Conservation (phyloP, 1,140 invertebrate genomes). For the Musca domestica region DNA sequence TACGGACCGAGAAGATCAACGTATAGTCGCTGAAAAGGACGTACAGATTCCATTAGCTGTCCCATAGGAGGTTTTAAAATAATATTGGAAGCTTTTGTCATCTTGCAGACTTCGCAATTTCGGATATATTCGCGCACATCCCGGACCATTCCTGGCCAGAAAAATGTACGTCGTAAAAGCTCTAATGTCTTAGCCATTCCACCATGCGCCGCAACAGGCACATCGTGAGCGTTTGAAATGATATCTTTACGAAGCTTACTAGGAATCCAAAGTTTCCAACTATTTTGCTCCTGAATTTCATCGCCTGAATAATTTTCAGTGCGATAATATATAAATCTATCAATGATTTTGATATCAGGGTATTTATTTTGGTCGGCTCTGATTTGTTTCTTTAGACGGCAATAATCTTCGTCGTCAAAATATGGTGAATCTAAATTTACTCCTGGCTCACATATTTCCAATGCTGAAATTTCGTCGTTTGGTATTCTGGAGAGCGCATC, state of each 20-base stretch:
- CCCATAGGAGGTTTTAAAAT: conserved; percentile 6
- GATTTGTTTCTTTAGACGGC: neutral
- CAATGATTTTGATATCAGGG: conserved; percentile 15
- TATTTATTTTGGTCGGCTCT: neutral
- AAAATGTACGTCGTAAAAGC: conserved; percentile 2
- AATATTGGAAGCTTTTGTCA: conserved; percentile 4
- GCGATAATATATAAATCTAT: conserved; percentile 16
- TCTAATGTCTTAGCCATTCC: conserved; percentile 17
- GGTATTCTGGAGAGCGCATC: conserved; percentile 10
- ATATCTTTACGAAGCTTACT: neutral
- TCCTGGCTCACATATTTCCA: neutral
- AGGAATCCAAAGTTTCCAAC: conserved; percentile 27
- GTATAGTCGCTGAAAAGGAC: conserved; percentile 11
- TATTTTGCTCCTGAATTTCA: neutral
- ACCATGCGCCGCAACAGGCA: neutral
- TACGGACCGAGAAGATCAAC: conserved; percentile 21
- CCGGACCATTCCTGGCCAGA: conserved; percentile 13
- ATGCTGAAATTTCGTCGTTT: neutral
- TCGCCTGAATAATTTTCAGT: conserved; percentile 13
- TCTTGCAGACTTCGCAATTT: conserved; percentile 1
- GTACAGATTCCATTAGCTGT: neutral
- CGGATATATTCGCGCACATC: conserved; percentile 13
- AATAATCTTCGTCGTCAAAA: conserved; percentile 11
- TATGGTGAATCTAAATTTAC: conserved; percentile 11
- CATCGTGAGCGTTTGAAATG: neutral